These are phyloP conservation scores for Leptopilina drosophilae DNA, from an alignment of 2,888 invertebrate species.

Conservation along the genomic window DNA sequence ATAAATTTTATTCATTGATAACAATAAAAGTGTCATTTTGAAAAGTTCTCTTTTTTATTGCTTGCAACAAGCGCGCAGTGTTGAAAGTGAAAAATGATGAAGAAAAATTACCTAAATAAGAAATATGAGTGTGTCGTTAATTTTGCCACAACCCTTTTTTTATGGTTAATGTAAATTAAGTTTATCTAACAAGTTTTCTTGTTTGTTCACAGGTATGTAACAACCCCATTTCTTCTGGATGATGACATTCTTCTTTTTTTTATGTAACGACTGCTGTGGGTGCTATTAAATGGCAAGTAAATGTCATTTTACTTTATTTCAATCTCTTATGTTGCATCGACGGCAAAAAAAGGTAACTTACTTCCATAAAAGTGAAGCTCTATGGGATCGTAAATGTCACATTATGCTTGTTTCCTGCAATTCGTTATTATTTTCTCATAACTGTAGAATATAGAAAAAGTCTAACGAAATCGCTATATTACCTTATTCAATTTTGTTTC, in stretches of 20 bases:
- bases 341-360: constrained; percentile 27
- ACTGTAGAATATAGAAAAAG: neutral
- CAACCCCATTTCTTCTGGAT: constrained; percentile 5
- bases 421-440: constrained; percentile 20
- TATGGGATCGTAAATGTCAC: constrained; percentile 14
- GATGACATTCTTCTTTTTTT: constrained; percentile 23
- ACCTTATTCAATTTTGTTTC: neutral
- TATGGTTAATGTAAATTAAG: constrained; percentile 1
- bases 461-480: neutral
- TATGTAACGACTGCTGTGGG: constrained; percentile 11
- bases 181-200: neutral
- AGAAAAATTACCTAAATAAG: no score
- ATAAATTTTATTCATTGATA: no score
- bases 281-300: constrained; percentile 35
- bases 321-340: constrained; percentile 22
- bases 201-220: constrained; percentile 33
- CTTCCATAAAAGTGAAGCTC: constrained; percentile 6
- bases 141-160: no score
- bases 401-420: constrained; percentile 15
- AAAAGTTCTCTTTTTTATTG: no score
- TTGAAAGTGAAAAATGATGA: no score
- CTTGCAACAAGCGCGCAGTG: no score
- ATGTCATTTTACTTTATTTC: constrained; percentile 28
- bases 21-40: no score
- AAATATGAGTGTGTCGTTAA: no score